Evolutionary conservation across 1,140 invertebrate species (phyloP).

Genomic region (Mizuhopecten yessoensis): DNA sequence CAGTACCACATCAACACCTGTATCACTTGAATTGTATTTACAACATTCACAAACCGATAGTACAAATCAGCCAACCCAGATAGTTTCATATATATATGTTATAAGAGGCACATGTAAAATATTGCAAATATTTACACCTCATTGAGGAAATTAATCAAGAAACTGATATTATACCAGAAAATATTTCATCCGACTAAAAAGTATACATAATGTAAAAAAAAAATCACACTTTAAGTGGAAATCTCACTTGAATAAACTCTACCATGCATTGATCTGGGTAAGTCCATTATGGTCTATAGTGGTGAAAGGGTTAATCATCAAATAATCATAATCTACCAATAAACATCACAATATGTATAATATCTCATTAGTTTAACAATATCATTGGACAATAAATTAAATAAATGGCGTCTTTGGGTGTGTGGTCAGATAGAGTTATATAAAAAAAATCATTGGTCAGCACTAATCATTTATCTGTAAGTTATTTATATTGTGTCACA

Average conservation of each 20-base stretch:
- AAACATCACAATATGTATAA: not conserved
- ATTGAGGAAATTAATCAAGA: not conserved
- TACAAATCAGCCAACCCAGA: not conserved
- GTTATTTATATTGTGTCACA: not conserved
- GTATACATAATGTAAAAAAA: not conserved
- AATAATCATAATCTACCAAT: not conserved
- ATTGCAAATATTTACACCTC: not conserved
- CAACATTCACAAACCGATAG: not conserved
- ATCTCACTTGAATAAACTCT: no score
- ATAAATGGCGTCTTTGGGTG: constrained; percentile 7
- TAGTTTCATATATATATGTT: no score
- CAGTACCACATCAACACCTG: no score
- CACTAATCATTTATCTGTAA: not conserved
- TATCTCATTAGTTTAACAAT: not conserved
- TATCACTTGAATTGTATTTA: not conserved
- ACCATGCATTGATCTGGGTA: no score
- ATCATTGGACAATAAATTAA: no score
- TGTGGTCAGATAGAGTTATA: not conserved
- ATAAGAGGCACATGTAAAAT: no score
- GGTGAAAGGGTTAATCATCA: not conserved
- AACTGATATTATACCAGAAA: not conserved
- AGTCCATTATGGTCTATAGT: no score
- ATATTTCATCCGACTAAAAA: not conserved
- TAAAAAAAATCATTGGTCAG: not conserved
- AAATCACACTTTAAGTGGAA: not conserved